A percentile compares a stretch with the other conserved stretches of the same genome.
Conservation (phyloP, 2,888 invertebrate genomes). For the Ditylenchus weischeri region DNA sequence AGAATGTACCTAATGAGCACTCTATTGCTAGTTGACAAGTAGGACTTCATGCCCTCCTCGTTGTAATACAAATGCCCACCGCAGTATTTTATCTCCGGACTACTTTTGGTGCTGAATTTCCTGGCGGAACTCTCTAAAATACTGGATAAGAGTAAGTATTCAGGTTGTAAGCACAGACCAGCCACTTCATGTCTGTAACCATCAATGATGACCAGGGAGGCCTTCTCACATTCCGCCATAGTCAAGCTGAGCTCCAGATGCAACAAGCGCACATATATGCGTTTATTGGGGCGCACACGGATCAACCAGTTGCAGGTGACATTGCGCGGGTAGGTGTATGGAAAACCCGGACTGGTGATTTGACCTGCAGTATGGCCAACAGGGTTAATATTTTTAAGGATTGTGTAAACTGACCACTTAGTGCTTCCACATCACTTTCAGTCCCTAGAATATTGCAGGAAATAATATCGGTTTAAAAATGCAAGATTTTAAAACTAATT, state of each 20-base stretch:
- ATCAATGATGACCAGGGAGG: slow-evolving; percentile 60
- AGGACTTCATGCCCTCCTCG: slow-evolving; percentile 60
- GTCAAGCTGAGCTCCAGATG: slow-evolving; percentile 2
- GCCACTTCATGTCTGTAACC: slow-evolving; percentile 56
- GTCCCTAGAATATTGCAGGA: too few species aligned
- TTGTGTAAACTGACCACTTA: background rate
- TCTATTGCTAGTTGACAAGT: slow-evolving; percentile 54
- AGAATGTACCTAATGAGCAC: slow-evolving; percentile 32
- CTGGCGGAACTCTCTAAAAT: slow-evolving; percentile 81
- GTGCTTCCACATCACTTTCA: too few species aligned
- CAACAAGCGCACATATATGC: slow-evolving; percentile 54
- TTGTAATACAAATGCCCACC: slow-evolving; percentile 61
- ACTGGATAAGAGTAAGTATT: background rate
- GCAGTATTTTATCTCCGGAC: slow-evolving; percentile 55
- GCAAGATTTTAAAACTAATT: too few species aligned
- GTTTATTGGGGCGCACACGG: slow-evolving; percentile 59
- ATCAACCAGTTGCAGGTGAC: slow-evolving; percentile 62
- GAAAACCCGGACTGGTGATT: slow-evolving; percentile 61
- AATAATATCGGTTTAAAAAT: too few species aligned
- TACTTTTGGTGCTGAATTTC: slow-evolving; percentile 68
- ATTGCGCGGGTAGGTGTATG: slow-evolving; percentile 59
- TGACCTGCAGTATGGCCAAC: slow-evolving; percentile 24
- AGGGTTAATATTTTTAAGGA: slow-evolving; percentile 16
- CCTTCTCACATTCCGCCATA: slow-evolving; percentile 60
- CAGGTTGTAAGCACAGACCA: background rate